Evolutionary conservation across 2,888 invertebrate genomes (phyloP).

Genomic region (Tupiocoris notatus): DNA sequence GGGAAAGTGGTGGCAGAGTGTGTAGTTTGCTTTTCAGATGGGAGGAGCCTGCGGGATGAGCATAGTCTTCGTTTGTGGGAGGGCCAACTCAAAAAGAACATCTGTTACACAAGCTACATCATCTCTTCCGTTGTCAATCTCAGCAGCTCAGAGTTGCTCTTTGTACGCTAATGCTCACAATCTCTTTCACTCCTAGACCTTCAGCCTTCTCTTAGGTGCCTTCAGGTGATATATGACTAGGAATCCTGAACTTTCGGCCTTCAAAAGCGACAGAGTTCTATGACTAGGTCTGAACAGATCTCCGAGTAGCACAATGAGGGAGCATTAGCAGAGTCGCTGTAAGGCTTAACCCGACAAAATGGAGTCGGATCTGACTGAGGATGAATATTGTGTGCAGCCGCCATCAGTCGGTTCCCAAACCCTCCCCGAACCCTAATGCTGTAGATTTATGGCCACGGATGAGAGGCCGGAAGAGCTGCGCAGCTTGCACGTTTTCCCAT

Average conservation of each 20-base stretch:
- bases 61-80: no score
- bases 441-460: constrained; percentile 32
- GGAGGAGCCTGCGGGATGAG: background rate
- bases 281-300: background rate
- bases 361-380: background rate
- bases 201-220: background rate
- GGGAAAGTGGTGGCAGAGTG: no score
- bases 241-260: background rate
- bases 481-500: constrained; percentile 15
- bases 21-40: no score
- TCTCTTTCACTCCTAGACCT: constrained; percentile 13
- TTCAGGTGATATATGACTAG: constrained; percentile 5
- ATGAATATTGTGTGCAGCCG: background rate
- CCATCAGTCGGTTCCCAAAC: background rate
- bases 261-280: background rate
- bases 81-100: constrained; percentile 18
- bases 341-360: background rate
- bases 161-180: constrained; percentile 28
- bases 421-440: background rate
- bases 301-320: background rate
- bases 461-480: constrained; percentile 8
- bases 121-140: constrained; percentile 31
- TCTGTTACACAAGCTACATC: constrained; percentile 31
- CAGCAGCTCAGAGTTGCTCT: background rate
- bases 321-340: background rate